These are phyloP conservation scores for Cricetomys ansorgei DNA, from an alignment of 2,113 vertebrate genomes.

Conservation along the genomic window DNA sequence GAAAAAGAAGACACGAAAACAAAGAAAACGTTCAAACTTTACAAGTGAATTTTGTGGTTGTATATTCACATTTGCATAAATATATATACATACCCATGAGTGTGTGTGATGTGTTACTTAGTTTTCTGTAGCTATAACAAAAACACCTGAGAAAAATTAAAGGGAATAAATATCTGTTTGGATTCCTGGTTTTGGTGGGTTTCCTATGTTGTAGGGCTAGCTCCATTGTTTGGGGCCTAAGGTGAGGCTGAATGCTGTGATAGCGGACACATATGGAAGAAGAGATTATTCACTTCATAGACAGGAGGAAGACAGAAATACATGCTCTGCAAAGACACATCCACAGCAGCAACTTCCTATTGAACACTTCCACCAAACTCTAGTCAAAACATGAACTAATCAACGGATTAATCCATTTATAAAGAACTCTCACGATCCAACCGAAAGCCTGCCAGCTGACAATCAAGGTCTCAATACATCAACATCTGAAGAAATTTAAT, in stretches of 20 bases:
- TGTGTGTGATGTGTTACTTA: background rate
- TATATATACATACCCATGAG: background rate
- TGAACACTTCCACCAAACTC: background rate
- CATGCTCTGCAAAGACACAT: background rate
- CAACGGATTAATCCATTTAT: background rate
- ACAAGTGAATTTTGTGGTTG: background rate
- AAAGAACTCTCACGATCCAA: background rate
- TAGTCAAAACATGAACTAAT: background rate
- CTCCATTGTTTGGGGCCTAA: background rate
- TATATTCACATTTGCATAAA: background rate
- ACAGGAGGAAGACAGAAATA: background rate
- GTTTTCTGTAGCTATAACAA: background rate
- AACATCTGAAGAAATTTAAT: background rate
- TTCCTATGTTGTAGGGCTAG: background rate
- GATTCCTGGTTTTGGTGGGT: background rate
- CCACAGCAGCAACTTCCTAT: background rate
- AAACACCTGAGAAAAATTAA: background rate
- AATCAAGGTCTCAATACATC: background rate
- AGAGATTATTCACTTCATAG: background rate
- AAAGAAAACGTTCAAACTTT: slow-evolving; percentile 30
- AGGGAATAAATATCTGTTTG: background rate
- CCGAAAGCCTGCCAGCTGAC: background rate
- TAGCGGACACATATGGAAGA: background rate
- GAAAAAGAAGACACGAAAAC: slow-evolving; percentile 28
- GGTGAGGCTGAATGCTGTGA: background rate